phyloP scores from a whole-genome alignment of 2,113 vertebrate species.

The Gavia stellata region DNA sequence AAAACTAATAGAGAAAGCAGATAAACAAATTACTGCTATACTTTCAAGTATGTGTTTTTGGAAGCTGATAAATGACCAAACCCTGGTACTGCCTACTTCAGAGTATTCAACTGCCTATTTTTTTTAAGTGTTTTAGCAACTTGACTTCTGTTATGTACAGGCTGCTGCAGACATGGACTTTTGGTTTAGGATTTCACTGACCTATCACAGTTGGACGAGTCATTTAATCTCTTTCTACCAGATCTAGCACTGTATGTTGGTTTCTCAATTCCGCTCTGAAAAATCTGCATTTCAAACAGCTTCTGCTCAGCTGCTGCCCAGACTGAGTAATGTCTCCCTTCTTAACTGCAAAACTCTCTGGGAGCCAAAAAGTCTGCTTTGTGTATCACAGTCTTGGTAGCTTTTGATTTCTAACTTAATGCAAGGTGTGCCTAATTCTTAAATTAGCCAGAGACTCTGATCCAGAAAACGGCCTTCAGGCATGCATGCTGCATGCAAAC shows the following conservation, averaged over 20 bases:
- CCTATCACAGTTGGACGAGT: not conserved
- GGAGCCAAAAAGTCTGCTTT: not conserved
- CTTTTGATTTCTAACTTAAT: not conserved
- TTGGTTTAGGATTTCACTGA: not conserved
- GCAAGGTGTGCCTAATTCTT: not conserved
- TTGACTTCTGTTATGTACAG: not conserved
- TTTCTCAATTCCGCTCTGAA: not conserved
- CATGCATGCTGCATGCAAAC: not conserved
- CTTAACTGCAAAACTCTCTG: not conserved
- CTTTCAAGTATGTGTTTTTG: not conserved
- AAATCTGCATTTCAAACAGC: not conserved
- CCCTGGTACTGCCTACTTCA: not conserved
- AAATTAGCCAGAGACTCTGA: not conserved
- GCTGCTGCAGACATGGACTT: not conserved
- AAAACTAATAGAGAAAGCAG: not conserved
- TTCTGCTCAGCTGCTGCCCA: not conserved
- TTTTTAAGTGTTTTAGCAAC: not conserved
- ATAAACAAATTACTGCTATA: not conserved
- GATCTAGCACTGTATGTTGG: not conserved
- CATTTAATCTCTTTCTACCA: not conserved
- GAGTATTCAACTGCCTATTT: not conserved
- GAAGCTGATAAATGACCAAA: not conserved
- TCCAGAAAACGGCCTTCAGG: not conserved
- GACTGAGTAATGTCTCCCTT: not conserved
- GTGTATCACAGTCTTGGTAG: not conserved